Conservation (phyloP, 1,140 invertebrate genomes). For the Drosophila obscura region DNA sequence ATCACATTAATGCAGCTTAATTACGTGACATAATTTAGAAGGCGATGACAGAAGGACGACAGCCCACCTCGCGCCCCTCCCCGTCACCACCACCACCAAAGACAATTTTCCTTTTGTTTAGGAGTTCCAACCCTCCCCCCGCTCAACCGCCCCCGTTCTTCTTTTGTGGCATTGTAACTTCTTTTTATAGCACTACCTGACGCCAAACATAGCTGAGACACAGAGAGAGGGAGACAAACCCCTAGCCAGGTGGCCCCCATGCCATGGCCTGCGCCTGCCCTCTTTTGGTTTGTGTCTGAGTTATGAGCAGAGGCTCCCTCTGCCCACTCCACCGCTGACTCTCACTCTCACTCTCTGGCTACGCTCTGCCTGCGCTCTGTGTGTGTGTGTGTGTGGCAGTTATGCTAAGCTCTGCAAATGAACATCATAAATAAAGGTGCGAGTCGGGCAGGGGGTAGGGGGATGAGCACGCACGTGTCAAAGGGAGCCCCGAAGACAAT, state of each 20-base stretch:
- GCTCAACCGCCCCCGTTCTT: not conserved
- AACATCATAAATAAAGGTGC: conserved; percentile 68
- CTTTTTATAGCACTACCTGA: conserved; percentile 51
- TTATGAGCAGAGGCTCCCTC: conserved; percentile 47
- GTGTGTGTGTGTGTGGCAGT: conserved; percentile 31
- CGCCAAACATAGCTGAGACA: not conserved
- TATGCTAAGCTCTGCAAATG: conserved; percentile 74
- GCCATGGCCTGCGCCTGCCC: not conserved
- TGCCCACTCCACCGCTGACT: not conserved
- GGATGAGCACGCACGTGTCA: conserved; percentile 45
- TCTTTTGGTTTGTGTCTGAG: conserved; percentile 31
- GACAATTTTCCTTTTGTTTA: conserved; percentile 58
- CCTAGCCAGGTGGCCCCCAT: not conserved
- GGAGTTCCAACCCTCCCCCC: conserved; percentile 5
- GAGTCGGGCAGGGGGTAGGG: not conserved
- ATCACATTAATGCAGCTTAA: conserved; percentile 68
- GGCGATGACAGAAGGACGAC: conserved; percentile 53
- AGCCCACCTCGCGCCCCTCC: not conserved
- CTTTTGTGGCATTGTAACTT: conserved; percentile 49
- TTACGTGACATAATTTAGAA: conserved; percentile 71
- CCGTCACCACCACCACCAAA: not conserved
- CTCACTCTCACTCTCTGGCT: conserved; percentile 4
- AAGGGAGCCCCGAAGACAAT: conserved; percentile 43
- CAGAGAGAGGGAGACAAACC: not conserved
- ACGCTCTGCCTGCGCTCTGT: not conserved